Conservation (phyloP, 1,140 invertebrate species). For the Halictus rubicundus region DNA sequence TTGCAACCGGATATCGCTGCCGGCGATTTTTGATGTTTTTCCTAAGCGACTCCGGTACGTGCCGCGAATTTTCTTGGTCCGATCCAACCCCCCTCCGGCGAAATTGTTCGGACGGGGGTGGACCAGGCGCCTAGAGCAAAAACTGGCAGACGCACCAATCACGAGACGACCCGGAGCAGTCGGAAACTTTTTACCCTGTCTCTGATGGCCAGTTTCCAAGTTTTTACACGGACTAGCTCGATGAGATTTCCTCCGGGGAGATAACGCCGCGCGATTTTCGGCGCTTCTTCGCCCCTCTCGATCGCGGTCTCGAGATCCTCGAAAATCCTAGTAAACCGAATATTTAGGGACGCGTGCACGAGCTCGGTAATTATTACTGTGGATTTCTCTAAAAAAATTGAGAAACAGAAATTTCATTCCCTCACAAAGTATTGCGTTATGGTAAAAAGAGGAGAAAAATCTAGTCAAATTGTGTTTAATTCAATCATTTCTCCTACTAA, state of each 20-base stretch:
- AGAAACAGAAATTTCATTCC: too few relatives aligned
- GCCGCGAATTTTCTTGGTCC: conserved; percentile 29
- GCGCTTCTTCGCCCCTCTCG: background rate
- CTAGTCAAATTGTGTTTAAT: too few relatives aligned
- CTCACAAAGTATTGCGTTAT: too few relatives aligned
- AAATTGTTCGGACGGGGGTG: conserved; percentile 29
- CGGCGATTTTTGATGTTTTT: conserved; percentile 51
- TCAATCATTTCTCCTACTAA: too few relatives aligned
- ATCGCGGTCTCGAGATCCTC: background rate
- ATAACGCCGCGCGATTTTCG: background rate
- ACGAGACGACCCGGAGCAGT: conserved; percentile 12
- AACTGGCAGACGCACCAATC: conserved; percentile 50
- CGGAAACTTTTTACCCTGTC: conserved; percentile 33
- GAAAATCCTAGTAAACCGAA: too few relatives aligned
- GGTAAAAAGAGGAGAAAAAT: too few relatives aligned
- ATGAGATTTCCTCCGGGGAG: conserved; percentile 17
- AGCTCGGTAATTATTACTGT: too few relatives aligned
- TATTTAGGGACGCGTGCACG: too few relatives aligned
- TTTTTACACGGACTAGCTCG: conserved; percentile 25
- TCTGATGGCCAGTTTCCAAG: conserved; percentile 43
- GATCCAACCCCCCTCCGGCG: background rate
- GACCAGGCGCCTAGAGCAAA: background rate
- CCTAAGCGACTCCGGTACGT: conserved; percentile 37
- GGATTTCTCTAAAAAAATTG: too few relatives aligned
- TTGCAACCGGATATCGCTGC: conserved; percentile 27